Percentiles rank a stretch among this genome's conserved stretches.
phyloP scores from a whole-genome alignment of 2,797 vertebrate species.

The Borostomias antarcticus region DNA sequence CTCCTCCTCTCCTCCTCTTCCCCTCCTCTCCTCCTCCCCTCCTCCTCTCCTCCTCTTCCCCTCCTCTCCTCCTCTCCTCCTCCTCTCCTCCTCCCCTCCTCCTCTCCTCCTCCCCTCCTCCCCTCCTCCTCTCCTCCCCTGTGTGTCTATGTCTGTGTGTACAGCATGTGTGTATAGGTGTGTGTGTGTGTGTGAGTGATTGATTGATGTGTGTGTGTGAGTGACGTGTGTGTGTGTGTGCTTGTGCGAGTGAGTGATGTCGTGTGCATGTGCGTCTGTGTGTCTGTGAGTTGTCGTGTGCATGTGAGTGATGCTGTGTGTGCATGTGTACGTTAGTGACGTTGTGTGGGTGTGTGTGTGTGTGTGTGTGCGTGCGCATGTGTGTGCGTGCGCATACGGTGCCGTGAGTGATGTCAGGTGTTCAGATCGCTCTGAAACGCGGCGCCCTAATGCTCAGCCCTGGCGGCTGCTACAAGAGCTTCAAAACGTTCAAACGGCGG shows the following conservation, averaged over 20 bases:
- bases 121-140: slow-evolving; percentile 28
- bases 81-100: slow-evolving; percentile 9
- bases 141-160: slow-evolving; percentile 46
- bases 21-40: slow-evolving; percentile 2
- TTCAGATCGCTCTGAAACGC: slow-evolving; percentile 32
- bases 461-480: too few species aligned
- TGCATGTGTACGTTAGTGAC: too few species aligned
- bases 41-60: background rate
- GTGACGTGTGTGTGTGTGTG: too few species aligned
- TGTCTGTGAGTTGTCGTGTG: too few species aligned
- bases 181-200: too few species aligned
- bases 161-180: slow-evolving; percentile 46
- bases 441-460: too few species aligned
- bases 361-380: too few species aligned
- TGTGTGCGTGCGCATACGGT: slow-evolving; percentile 45
- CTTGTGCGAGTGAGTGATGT: too few species aligned
- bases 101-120: background rate
- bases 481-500: too few species aligned
- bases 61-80: slow-evolving; percentile 49
- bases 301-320: slow-evolving; percentile 43
- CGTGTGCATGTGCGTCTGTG: too few species aligned
- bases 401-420: slow-evolving; percentile 39
- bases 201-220: too few species aligned
- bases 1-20: slow-evolving; percentile 6
- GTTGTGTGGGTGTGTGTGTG: too few species aligned